Percentiles rank a stretch among this genome's conserved stretches.
Evolutionary conservation across 2,888 invertebrate genomes (phyloP).

Genomic region (Erannis defoliaria): DNA sequence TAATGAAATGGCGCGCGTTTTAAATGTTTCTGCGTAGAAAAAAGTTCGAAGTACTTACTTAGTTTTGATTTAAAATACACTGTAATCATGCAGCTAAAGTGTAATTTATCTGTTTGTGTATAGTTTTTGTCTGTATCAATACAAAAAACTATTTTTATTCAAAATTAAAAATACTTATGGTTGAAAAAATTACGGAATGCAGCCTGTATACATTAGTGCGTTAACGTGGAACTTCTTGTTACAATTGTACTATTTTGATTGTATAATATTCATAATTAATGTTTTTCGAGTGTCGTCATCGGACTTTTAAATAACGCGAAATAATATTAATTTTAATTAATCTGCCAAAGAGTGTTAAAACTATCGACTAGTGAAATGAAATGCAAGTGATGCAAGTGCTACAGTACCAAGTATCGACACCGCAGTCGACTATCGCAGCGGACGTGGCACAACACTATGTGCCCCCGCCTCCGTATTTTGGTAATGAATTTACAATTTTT

Average conservation of each 20-base stretch:
- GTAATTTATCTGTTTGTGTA: too few relatives aligned
- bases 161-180: too few relatives aligned
- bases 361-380: constrained; percentile 31
- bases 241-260: too few relatives aligned
- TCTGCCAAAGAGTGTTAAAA: not conserved
- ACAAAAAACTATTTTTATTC: too few relatives aligned
- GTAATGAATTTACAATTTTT: constrained; percentile 57
- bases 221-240: too few relatives aligned
- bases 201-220: too few relatives aligned
- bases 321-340: not conserved
- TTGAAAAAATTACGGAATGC: too few relatives aligned
- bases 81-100: too few relatives aligned
- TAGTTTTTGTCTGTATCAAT: too few relatives aligned
- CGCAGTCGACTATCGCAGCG: constrained; percentile 79
- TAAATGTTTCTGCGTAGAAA: constrained; percentile 42
- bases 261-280: too few relatives aligned
- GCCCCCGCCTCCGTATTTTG: constrained; percentile 82
- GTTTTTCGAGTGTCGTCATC: constrained; percentile 1
- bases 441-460: constrained; percentile 80
- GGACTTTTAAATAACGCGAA: not conserved
- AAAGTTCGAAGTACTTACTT: too few relatives aligned
- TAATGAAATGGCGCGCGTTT: constrained; percentile 71
- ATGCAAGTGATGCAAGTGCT: constrained; percentile 90
- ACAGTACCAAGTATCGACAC: constrained; percentile 87
- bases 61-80: too few relatives aligned